Evolutionary conservation across 2,888 invertebrate species (phyloP).

Genomic region (Drosophila hamatofila): DNA sequence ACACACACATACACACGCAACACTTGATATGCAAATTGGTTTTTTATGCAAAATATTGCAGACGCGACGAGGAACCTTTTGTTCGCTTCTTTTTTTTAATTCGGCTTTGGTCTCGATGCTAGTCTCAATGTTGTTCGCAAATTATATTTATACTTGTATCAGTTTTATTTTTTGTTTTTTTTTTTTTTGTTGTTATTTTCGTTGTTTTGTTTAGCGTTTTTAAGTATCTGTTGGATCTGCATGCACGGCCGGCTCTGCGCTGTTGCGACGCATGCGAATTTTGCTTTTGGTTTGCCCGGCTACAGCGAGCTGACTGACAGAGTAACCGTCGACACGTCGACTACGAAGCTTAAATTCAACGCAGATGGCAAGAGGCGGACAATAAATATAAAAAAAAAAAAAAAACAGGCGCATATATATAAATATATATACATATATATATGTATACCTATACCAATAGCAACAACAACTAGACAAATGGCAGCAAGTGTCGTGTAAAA

Average conservation of each 20-base stretch:
- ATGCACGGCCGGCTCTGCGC: conserved; percentile 23
- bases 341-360: conserved; percentile 61
- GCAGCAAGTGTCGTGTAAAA: conserved; percentile 53
- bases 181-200: neutral
- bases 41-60: conserved; percentile 43
- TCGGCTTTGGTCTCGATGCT: conserved; percentile 27
- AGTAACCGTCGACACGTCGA: conserved; percentile 57
- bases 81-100: neutral
- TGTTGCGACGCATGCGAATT: conserved; percentile 47
- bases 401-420: neutral
- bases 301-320: conserved; percentile 60
- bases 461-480: conserved; percentile 17
- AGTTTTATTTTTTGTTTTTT: conserved; percentile 7
- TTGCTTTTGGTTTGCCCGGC: conserved; percentile 53
- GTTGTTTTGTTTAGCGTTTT: conserved; percentile 1
- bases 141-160: conserved; percentile 23
- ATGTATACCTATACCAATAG: conserved; percentile 1
- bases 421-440: neutral
- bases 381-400: conserved; percentile 22
- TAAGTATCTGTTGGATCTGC: conserved; percentile 34
- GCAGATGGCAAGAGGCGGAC: conserved; percentile 52
- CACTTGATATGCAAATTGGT: conserved; percentile 50
- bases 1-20: conserved; percentile 11
- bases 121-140: conserved; percentile 32
- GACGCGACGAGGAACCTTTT: conserved; percentile 36